A percentile compares a stretch with the other conserved stretches of the same genome.
Conservation (phyloP, 2,888 invertebrate genomes). For the Mimas tiliae region DNA sequence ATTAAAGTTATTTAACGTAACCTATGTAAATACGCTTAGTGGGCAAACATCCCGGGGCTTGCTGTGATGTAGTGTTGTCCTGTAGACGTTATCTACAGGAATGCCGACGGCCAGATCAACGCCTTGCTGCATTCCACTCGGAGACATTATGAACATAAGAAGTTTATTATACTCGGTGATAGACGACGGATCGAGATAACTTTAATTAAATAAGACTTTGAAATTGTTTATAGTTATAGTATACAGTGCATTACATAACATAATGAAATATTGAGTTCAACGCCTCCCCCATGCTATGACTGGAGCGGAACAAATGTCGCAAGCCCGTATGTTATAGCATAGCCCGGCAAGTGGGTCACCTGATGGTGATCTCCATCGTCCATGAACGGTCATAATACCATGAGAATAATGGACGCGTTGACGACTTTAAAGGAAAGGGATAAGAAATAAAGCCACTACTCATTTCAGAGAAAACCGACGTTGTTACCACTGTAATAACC, state of each 20-base stretch:
- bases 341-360: no score
- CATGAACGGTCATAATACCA: no score
- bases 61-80: conserved; percentile 5
- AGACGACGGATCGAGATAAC: conserved; percentile 36
- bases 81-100: conserved; percentile 16
- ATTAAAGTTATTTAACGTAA: conserved; percentile 23
- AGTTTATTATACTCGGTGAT: conserved; percentile 23
- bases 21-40: conserved; percentile 21
- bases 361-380: no score
- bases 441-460: no score
- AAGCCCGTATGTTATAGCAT: no score
- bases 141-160: conserved; percentile 19
- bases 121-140: conserved; percentile 23
- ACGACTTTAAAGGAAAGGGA: no score
- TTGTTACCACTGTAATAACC: no score
- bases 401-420: no score
- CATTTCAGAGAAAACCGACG: no score
- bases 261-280: no score
- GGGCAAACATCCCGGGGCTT: not conserved
- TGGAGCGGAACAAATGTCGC: no score
- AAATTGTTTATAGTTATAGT: conserved; percentile 33
- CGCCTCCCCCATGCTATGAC: no score
- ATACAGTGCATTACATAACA: conserved; percentile 27
- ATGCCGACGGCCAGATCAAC: conserved; percentile 26
- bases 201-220: conserved; percentile 48